Evolutionary conservation across 1,140 invertebrate genomes (phyloP).

Genomic region (Luehdorfia chinensis): DNA sequence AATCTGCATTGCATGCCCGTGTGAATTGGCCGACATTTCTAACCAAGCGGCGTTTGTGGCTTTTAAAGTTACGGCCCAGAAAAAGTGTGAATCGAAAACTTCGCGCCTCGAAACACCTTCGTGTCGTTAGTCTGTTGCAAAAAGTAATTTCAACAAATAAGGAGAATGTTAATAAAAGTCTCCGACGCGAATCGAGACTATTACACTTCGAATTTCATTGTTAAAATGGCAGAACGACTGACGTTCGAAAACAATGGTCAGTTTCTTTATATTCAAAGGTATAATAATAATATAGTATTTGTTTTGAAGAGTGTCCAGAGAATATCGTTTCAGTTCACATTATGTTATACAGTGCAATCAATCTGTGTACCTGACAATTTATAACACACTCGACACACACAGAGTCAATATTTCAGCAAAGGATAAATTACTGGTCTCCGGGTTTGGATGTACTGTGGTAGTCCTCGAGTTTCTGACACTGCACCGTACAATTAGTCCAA

Average conservation of each 20-base stretch:
- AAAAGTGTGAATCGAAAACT: slow-evolving; percentile 26
- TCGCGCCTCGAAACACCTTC: slow-evolving; percentile 25
- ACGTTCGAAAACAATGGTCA: slow-evolving; percentile 32
- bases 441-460: too few relatives aligned
- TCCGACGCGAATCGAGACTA: slow-evolving; percentile 59
- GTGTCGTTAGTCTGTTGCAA: slow-evolving; percentile 40
- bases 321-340: too few relatives aligned
- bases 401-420: too few relatives aligned
- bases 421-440: too few relatives aligned
- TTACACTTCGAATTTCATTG: slow-evolving; percentile 60
- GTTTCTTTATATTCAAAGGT: slow-evolving; percentile 15
- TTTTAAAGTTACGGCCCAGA: slow-evolving; percentile 30
- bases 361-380: too few relatives aligned
- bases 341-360: too few relatives aligned
- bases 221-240: slow-evolving; percentile 47
- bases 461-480: too few relatives aligned
- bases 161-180: slow-evolving; percentile 63
- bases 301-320: too few relatives aligned
- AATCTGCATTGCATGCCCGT: slow-evolving; percentile 24
- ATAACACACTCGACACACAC: too few relatives aligned
- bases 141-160: slow-evolving; percentile 51
- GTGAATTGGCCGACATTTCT: slow-evolving; percentile 21
- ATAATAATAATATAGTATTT: too few relatives aligned
- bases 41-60: slow-evolving; percentile 41
- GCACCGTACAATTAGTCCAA: too few relatives aligned